Conservation (phyloP, 1,140 invertebrate genomes). For the Potamilus streckersoni region DNA sequence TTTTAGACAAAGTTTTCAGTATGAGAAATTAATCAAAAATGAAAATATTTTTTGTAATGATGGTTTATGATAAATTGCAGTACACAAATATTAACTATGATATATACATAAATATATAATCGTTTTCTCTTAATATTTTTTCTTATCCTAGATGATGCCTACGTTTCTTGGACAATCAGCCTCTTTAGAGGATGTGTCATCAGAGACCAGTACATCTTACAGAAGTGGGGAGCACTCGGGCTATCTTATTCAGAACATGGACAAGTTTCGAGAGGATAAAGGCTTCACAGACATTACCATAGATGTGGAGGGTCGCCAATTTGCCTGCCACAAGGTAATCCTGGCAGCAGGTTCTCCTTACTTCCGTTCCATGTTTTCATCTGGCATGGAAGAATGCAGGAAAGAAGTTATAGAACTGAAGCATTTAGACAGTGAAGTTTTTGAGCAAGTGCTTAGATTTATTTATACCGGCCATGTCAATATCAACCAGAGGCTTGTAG, state of each 20-base stretch:
- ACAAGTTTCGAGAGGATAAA: slow-evolving; percentile 48
- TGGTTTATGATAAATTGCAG: too few relatives aligned
- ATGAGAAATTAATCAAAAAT: too few relatives aligned
- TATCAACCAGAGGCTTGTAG: slow-evolving; percentile 47
- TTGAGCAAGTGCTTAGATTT: slow-evolving; percentile 57
- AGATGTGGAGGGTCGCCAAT: slow-evolving; percentile 44
- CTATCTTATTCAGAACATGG: slow-evolving; percentile 55
- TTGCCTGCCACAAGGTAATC: slow-evolving; percentile 59
- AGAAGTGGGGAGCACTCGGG: slow-evolving; percentile 51
- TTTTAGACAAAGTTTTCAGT: too few relatives aligned
- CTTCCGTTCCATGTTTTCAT: slow-evolving; percentile 62
- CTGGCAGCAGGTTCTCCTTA: slow-evolving; percentile 59
- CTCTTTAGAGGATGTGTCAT: too few relatives aligned
- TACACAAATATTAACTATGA: too few relatives aligned
- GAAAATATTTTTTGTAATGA: too few relatives aligned
- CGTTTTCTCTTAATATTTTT: too few relatives aligned
- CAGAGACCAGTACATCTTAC: slow-evolving; percentile 24
- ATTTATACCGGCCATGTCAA: slow-evolving; percentile 61
- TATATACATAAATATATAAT: too few relatives aligned
- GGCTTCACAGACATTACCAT: slow-evolving; percentile 59
- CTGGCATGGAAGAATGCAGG: slow-evolving; percentile 60
- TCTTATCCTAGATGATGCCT: too few relatives aligned
- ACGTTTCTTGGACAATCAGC: too few relatives aligned
- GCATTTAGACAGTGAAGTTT: slow-evolving; percentile 54
- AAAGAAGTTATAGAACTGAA: slow-evolving; percentile 54